These are phyloP conservation scores for Sylvilagus bachmani DNA, from an alignment of 2,113 vertebrate genomes.

Conservation along the genomic window DNA sequence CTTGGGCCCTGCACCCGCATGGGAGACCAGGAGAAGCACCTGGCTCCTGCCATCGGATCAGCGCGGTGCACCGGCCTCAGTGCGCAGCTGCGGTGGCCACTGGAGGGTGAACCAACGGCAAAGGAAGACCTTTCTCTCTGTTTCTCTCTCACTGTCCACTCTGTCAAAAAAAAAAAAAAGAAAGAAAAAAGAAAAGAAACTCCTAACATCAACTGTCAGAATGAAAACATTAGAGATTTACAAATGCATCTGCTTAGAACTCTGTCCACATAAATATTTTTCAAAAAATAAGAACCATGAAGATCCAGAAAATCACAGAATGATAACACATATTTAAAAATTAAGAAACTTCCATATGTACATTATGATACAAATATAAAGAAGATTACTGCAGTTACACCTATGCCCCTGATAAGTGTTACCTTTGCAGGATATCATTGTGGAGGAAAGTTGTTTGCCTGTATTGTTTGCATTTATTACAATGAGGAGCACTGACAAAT, in stretches of 20 bases:
- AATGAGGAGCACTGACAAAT: not conserved
- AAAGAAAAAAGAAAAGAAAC: too few relatives aligned
- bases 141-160: too few relatives aligned
- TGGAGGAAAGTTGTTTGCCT: not conserved
- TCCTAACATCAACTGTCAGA: not conserved
- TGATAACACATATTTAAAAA: not conserved
- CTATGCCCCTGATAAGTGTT: not conserved
- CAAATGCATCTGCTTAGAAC: not conserved
- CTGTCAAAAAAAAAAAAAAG: too few relatives aligned
- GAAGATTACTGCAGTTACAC: not conserved
- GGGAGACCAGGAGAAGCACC: too few relatives aligned
- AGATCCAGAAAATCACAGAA: not conserved
- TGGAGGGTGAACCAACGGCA: too few relatives aligned
- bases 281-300: conserved; percentile 22
- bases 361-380: not conserved
- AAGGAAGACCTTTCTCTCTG: too few relatives aligned
- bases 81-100: too few relatives aligned
- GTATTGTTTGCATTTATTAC: not conserved
- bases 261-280: not conserved
- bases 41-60: too few relatives aligned
- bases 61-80: too few relatives aligned
- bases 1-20: too few relatives aligned
- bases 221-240: not conserved
- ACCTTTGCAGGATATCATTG: not conserved
- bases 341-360: not conserved